These are phyloP conservation scores for Emydura subglobosa DNA, from an alignment of 2,113 vertebrate species.

Conservation along the genomic window DNA sequence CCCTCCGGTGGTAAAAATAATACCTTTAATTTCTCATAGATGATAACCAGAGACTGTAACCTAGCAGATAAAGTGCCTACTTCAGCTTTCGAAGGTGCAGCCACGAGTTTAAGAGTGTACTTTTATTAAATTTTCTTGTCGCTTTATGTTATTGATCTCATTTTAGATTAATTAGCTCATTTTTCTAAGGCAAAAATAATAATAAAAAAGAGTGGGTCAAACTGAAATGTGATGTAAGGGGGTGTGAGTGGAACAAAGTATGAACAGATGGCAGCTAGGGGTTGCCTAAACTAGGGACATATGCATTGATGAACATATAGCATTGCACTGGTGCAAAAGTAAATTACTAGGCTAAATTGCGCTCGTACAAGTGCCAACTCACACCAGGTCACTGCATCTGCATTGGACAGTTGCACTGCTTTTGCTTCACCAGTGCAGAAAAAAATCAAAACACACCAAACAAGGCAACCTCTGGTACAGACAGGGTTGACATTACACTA, in stretches of 20 bases:
- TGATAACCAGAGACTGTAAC: constrained; percentile 43
- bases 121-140: constrained; percentile 14
- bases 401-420: not conserved
- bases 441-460: not conserved
- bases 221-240: not conserved
- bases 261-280: not conserved
- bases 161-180: not conserved
- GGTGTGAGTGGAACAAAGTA: fast-evolving
- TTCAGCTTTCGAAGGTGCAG: constrained; percentile 43
- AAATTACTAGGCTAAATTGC: not conserved
- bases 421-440: not conserved
- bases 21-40: constrained; percentile 58
- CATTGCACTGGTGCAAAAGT: not conserved
- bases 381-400: not conserved
- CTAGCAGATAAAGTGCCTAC: constrained; percentile 36
- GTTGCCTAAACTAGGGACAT: not conserved
- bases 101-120: constrained; percentile 17
- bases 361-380: not conserved
- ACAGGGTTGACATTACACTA: not conserved
- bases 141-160: not conserved
- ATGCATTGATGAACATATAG: not conserved
- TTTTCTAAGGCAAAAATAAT: not conserved
- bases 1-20: constrained; percentile 60
- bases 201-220: not conserved
- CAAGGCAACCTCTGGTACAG: not conserved